These are phyloP conservation scores for Epizoanthus ramosus DNA, from an alignment of 92 coral and sea anemone genomes.

Conservation along the genomic window DNA sequence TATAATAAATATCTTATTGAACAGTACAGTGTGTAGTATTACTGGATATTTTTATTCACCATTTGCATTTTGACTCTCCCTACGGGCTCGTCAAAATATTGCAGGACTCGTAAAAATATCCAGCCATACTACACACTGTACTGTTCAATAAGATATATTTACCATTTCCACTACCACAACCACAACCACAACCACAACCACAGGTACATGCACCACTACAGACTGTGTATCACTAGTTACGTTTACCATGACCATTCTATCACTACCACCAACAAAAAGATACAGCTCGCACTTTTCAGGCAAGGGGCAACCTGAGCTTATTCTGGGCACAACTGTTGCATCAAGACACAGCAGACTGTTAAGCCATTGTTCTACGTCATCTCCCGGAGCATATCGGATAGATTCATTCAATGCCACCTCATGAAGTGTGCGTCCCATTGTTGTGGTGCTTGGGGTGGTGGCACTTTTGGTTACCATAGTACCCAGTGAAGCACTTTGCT, in stretches of 20 bases:
- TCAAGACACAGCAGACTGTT: conserved; percentile 89
- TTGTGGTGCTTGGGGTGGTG: conserved; percentile 46
- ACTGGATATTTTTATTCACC: too few species aligned
- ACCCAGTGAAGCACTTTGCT: conserved; percentile 74
- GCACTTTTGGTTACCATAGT: conserved; percentile 55
- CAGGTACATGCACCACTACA: neutral
- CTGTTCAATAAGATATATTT: too few species aligned
- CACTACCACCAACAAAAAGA: conserved; percentile 55
- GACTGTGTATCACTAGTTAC: neutral
- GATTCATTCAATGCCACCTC: conserved; percentile 90
- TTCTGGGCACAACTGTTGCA: conserved; percentile 86
- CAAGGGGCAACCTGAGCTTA: conserved; percentile 87
- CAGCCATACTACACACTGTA: too few species aligned
- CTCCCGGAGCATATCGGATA: conserved; percentile 92
- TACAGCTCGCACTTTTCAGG: conserved; percentile 98
- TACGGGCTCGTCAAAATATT: too few species aligned
- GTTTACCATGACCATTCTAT: neutral
- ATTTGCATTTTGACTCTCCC: too few species aligned
- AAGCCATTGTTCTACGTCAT: conserved; percentile 90
- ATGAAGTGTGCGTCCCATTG: conserved; percentile 78
- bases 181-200: too few species aligned
- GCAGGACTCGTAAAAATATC: too few species aligned
- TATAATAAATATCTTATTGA: too few species aligned
- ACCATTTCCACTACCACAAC: too few species aligned
- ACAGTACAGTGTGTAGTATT: too few species aligned